Evolutionary conservation across 2,113 vertebrate genomes (phyloP), one percentile per base, ranked within the genome.

Genomic region (Nothobranchius kuhntae): DNA sequence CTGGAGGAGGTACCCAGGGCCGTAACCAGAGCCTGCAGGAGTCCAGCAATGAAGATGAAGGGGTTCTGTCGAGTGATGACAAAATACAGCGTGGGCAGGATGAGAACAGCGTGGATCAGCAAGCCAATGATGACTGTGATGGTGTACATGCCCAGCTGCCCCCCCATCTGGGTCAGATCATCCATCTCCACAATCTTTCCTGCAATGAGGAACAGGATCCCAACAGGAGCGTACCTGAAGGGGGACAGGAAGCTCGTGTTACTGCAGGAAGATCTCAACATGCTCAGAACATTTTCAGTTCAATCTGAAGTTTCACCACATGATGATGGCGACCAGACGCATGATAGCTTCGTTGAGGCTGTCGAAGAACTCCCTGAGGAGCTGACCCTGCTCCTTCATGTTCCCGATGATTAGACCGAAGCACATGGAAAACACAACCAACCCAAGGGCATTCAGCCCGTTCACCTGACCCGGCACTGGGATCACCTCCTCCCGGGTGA

Each of bases 161-260:
- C 97, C 2, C 97, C 97, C 4, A 99, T 97, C 70, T 96, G 93
- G 1, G 95, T 96, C 91, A 98, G 95, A 71, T 99, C 96, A 71
- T 99, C 97, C 97, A 99, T 99, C 89, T 99, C 97, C 59, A 98
- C 95, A 46, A 99, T 99, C 89, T 99, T 99, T 42, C 97, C 97
- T 60, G 97, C 96, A 53, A 99, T 98, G 70, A 99, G 80, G 88
- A 99, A 99, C 61, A 99, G 93, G 84, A 99, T 98, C 9, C 97
- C 97, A 59, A 98, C 71, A 0, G 97, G 97, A 53, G 96, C 95
- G 12, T 99, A 99, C 97, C 97, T 99, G 47, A 67, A 47, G 51
- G 66, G 30, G 64, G 55, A 66, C 9, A 75, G 24, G 21, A 51
- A 12, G 1, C 38, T 9, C 3, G 38, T 10, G 38, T 40, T 40